Evolutionary conservation across 2,113 vertebrate species (phyloP), one percentile per base, ranked within the genome.

Genomic region (Excalfactoria chinensis): DNA sequence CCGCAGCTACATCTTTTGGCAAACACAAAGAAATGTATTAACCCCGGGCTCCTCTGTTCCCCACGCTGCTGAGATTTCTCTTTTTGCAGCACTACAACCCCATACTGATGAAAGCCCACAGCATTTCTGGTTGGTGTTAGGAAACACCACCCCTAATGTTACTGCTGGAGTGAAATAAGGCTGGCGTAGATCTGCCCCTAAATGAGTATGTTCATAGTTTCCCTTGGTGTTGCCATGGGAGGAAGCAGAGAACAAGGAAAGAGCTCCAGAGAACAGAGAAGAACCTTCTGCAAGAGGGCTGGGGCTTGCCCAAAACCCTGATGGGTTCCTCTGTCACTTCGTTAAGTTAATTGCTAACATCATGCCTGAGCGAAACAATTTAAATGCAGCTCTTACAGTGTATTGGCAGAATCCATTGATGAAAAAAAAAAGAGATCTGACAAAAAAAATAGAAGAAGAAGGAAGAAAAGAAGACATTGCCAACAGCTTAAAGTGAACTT

Each of bases 251-350:
- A 85, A 77, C 60, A 71, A 67, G 82, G 35, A 51, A 26, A 89
- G 46, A 85, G 49, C 68, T 80, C 84, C 82, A 55, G 41, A 94
- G 64, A 0, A 0, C 78, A 43, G 56, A 75, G 79, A 46, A 83
- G 93, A 94, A 85, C 92, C 87, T 96, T 88, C 92, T 95, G 79
- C 89, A 72, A 92, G 60, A 76, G 44, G 34, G 34, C 66, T 93
- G 83, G 69, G 77, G 64, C 81, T 93, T 6, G 0, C 58, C 80
- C 84, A 77, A 66, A 93, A 76, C 79, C 79, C 91, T 84, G 64
- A 91, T 93, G 93, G 81, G 79, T 66, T 90, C 56, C 72, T 81
- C 87, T 90, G 84, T 86, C 95, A 93, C 84, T 92, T 95, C 16
- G 2, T 93, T 96, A 94, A 87, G 49, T 67, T 94, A 89, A 93